Evolutionary conservation across 2,113 vertebrate genomes (phyloP).

Genomic region (Polypterus senegalus): DNA sequence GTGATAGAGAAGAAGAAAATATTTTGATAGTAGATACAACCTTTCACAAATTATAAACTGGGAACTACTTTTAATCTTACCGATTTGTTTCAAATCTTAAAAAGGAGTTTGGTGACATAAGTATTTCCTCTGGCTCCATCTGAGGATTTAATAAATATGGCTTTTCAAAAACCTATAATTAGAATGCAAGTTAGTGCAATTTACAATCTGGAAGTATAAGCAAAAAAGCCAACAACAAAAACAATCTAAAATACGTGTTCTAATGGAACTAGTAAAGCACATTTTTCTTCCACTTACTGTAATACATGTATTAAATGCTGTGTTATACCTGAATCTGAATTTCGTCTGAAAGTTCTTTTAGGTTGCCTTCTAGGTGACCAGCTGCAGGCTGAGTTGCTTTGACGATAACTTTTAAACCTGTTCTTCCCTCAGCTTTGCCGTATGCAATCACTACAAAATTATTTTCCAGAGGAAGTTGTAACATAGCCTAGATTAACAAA

Average conservation of each 20-base stretch:
- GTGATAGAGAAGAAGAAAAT: too few relatives aligned
- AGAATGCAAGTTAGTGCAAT: not conserved
- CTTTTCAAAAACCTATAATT: slow-evolving; percentile 77
- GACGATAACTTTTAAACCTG: slow-evolving; percentile 74
- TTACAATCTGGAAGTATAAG: too few relatives aligned
- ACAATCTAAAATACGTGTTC: too few relatives aligned
- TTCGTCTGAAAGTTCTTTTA: slow-evolving; percentile 69
- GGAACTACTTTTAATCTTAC: slow-evolving; percentile 24
- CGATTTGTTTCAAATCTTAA: slow-evolving; percentile 57
- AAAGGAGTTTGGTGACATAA: slow-evolving; percentile 58
- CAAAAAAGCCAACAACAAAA: too few relatives aligned
- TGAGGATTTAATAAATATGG: slow-evolving; percentile 63
- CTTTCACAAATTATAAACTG: not conserved
- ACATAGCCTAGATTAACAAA: slow-evolving; percentile 50
- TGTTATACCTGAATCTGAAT: slow-evolving; percentile 79
- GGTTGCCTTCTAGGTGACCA: slow-evolving; percentile 53
- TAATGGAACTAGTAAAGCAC: too few relatives aligned
- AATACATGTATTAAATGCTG: not conserved
- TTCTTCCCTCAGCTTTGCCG: slow-evolving; percentile 64
- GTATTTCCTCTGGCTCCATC: slow-evolving; percentile 59
- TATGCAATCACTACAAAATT: slow-evolving; percentile 83
- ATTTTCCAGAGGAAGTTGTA: slow-evolving; percentile 61
- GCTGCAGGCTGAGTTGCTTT: slow-evolving; percentile 45
- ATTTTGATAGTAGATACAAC: too few relatives aligned
- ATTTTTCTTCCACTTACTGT: too few relatives aligned